Evolutionary conservation across 2,888 invertebrate species (phyloP).

Genomic region (Caradrina clavipalpis): DNA sequence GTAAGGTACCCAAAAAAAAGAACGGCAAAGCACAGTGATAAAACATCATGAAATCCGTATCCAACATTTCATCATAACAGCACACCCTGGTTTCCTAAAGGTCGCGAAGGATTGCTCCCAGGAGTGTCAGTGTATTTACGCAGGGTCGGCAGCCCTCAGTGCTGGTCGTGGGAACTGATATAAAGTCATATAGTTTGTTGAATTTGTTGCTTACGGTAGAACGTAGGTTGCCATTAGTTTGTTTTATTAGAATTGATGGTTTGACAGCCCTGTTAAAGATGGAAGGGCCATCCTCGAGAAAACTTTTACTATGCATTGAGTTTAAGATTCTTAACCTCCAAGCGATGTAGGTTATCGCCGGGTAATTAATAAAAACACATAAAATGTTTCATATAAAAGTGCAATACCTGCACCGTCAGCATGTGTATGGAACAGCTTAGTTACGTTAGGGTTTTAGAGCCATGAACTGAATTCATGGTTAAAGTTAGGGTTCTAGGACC

Average conservation of each 20-base stretch:
- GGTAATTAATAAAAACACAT: no score
- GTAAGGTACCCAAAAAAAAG: no score
- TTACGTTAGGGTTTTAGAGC: no score
- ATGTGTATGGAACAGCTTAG: no score
- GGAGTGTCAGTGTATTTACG: slow-evolving; percentile 34
- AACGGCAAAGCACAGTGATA: not conserved
- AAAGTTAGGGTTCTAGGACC: no score
- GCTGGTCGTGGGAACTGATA: slow-evolving; percentile 6
- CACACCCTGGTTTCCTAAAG: slow-evolving; percentile 43
- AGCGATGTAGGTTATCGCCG: no score
- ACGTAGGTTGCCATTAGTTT: not conserved
- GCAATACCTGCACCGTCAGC: no score
- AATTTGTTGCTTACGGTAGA: slow-evolving; percentile 13
- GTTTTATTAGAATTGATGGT: slow-evolving; percentile 2
- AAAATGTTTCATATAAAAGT: no score
- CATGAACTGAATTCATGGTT: no score
- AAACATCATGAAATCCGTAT: not conserved
- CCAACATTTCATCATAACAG: slow-evolving; percentile 23
- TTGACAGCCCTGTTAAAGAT: not conserved
- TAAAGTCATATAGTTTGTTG: slow-evolving; percentile 15
- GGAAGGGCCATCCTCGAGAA: no score
- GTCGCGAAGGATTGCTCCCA: slow-evolving; percentile 46
- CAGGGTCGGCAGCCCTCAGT: slow-evolving; percentile 13
- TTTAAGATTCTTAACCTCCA: no score
- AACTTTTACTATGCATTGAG: no score